Base-by-base conservation (phyloP, 2,888 invertebrate species). In the Phoenoteleia sp. region DNA sequence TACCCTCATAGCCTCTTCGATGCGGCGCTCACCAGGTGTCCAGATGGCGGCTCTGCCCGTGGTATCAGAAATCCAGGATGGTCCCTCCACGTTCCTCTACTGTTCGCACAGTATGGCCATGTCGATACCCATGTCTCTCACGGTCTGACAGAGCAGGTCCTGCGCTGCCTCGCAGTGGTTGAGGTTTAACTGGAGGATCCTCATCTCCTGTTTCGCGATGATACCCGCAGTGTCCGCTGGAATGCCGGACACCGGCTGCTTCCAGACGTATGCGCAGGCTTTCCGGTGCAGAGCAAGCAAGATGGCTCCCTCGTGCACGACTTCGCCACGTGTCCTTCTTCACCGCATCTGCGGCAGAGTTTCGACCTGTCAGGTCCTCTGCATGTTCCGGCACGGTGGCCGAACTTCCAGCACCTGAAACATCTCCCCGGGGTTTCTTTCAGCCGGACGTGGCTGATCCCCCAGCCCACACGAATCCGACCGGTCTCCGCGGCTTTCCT, bases 51-150 rank as follows among this genome's bases (percentile, higher is more conserved):
- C 52, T 36, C 52, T 15, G 7, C 67, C 39, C 15, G 27, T 15
- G 9, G 39, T 15, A 56, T 56, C 69, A 4, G 69, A 69, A 7
- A 69, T 23, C 67, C 21, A 67, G 6, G 49, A 17, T 27, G 19
- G 15, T 3, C 21, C 33, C 4, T 42, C 47, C 15, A 42, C 13
- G 13, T 29, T 33, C 15, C 42, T 52, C 13, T 86, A 82, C 76
- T 80, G 85, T 17, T 87, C 87, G n/a, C 81, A 52, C 9, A 86
- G 56, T 9, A 88, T 13, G 3, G 42, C 86, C 1, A 86, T 58
- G 25, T 84, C 79, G 11, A 82, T 42, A 9, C 27, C 25, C 27
- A 21, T 25, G 7, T 69, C 54, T 15, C 17, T 5, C 6, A 64
- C 29, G 1, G 39, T 9, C 9, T 54, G 54, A 11, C n/a, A 9